phyloP scores from a whole-genome alignment of 2,797 vertebrate genomes.

The Amphiprion clarkii region DNA sequence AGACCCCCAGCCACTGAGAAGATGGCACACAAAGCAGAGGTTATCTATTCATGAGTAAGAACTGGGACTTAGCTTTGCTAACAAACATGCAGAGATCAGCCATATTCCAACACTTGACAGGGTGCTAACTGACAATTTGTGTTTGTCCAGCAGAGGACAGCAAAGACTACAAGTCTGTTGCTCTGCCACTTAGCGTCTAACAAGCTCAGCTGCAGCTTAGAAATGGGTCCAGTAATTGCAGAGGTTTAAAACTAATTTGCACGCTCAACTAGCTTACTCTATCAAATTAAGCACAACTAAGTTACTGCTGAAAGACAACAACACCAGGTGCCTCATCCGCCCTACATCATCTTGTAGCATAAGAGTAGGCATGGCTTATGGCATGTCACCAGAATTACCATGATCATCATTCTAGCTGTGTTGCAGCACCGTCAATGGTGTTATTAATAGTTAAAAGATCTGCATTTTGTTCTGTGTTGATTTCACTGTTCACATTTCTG shows the following conservation, averaged over 20 bases:
- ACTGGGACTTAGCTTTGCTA: not conserved
- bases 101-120: not conserved
- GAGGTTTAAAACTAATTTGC: too few relatives aligned
- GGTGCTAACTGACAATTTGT: not conserved
- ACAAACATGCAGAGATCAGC: not conserved
- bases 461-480: too few relatives aligned
- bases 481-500: too few relatives aligned
- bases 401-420: too few relatives aligned
- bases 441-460: too few relatives aligned
- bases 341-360: too few relatives aligned
- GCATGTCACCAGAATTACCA: too few relatives aligned
- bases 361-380: too few relatives aligned
- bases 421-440: too few relatives aligned
- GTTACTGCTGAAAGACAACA: too few relatives aligned
- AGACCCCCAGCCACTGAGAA: constrained; percentile 81
- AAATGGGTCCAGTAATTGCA: not conserved
- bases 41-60: not conserved
- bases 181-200: not conserved
- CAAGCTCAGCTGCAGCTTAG: not conserved
- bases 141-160: constrained; percentile 67
- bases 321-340: too few relatives aligned
- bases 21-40: not conserved
- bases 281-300: too few relatives aligned
- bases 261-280: not conserved
- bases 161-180: constrained; percentile 25